phyloP scores from a whole-genome alignment of 2,888 invertebrate genomes.

The Cheilosia variabilis region DNA sequence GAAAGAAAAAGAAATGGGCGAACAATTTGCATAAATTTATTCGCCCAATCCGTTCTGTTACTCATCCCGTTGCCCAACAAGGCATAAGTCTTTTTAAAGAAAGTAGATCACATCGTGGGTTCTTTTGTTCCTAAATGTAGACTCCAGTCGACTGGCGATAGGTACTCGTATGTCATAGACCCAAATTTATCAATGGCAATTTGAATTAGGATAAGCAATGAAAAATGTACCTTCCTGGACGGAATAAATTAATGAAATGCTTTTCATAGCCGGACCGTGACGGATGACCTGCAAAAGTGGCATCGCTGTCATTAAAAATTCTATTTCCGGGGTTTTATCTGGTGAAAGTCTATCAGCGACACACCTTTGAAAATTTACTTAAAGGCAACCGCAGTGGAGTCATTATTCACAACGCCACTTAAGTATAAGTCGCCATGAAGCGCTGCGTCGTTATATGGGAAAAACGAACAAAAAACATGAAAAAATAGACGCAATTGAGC shows the following conservation, averaged over 20 bases:
- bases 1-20: no score
- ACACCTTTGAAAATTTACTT: constrained; percentile 4
- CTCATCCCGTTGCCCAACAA: no score
- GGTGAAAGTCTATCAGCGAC: constrained; percentile 47
- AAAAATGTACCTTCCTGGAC: neutral
- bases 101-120: neutral
- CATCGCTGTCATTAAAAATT: neutral
- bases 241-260: constrained; percentile 22
- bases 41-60: no score
- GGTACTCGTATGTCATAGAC: no score
- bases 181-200: no score
- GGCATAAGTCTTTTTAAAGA: neutral
- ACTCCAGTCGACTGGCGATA: no score
- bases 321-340: constrained; percentile 48
- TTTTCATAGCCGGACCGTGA: constrained; percentile 41
- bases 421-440: neutral
- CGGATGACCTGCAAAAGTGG: constrained; percentile 46
- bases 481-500: no score
- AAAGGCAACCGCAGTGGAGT: neutral
- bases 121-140: neutral
- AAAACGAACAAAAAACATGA: no score
- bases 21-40: no score
- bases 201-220: neutral
- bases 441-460: neutral
- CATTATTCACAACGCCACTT: neutral